These are phyloP conservation scores for Odontocolon sp. DNA, from an alignment of 2,888 invertebrate genomes.

Conservation along the genomic window DNA sequence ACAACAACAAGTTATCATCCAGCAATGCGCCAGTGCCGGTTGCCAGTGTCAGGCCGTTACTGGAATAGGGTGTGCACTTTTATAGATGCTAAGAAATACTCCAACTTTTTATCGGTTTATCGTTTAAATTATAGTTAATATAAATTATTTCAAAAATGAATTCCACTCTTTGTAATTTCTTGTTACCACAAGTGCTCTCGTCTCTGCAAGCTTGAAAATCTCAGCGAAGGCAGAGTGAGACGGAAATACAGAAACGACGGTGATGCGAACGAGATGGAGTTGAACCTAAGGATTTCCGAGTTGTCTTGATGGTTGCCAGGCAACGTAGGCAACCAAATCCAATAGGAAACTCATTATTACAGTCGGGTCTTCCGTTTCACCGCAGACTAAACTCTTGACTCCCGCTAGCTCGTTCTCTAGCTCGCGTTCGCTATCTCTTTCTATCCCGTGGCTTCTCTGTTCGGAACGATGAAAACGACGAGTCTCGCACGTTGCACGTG, in stretches of 20 bases:
- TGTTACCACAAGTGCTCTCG: too few relatives aligned
- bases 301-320: slow-evolving; percentile 71
- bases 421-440: slow-evolving; percentile 42
- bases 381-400: slow-evolving; percentile 75
- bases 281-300: slow-evolving; percentile 65
- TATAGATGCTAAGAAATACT: too few relatives aligned
- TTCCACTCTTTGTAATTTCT: too few relatives aligned
- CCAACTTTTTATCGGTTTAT: too few relatives aligned
- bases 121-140: too few relatives aligned
- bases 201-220: too few relatives aligned
- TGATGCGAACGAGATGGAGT: slow-evolving; percentile 18
- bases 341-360: slow-evolving; percentile 80
- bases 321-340: slow-evolving; percentile 75
- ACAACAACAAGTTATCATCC: too few relatives aligned
- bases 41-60: too few relatives aligned
- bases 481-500: slow-evolving; percentile 52
- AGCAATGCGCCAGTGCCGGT: too few relatives aligned
- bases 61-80: too few relatives aligned
- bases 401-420: slow-evolving; percentile 48
- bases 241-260: slow-evolving; percentile 2
- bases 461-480: not conserved
- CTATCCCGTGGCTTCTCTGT: slow-evolving; percentile 33
- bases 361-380: slow-evolving; percentile 74
- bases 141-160: too few relatives aligned
- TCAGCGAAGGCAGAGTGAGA: not conserved